Conservation (phyloP, 2,113 vertebrate genomes). For the Nothoprocta perdicaria region DNA sequence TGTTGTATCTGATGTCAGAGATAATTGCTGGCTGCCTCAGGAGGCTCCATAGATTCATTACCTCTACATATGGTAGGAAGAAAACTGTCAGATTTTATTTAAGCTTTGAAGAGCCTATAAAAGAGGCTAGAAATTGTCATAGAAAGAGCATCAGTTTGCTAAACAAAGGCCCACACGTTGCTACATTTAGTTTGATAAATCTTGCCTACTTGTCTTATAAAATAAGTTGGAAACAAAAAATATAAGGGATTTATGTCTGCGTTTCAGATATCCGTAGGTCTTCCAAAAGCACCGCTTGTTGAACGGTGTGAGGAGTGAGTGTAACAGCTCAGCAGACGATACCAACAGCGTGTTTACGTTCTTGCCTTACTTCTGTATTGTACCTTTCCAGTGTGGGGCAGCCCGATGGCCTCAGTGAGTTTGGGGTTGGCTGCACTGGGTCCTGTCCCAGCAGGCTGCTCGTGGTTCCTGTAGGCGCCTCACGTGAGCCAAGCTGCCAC, state of each 20-base stretch:
- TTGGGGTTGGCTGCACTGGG: neutral
- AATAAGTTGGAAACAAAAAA: neutral
- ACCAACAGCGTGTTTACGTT: neutral
- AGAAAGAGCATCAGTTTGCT: slow-evolving; percentile 56
- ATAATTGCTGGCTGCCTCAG: slow-evolving; percentile 60
- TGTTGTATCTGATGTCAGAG: slow-evolving; percentile 53
- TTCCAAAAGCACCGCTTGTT: neutral
- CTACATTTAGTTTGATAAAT: neutral
- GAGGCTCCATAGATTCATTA: slow-evolving; percentile 61
- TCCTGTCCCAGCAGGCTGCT: neutral
- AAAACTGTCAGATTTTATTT: slow-evolving; percentile 61
- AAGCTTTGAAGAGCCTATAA: slow-evolving; percentile 35
- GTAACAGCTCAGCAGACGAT: neutral
- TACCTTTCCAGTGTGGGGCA: neutral
- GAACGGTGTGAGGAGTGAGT: neutral
- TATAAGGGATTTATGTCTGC: neutral
- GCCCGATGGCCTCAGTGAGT: neutral
- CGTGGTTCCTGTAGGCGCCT: neutral
- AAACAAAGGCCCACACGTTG: neutral
- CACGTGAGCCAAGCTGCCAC: neutral
- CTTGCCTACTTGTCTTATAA: neutral
- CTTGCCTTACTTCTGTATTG: slow-evolving; percentile 47
- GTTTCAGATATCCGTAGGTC: neutral
- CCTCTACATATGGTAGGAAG: slow-evolving; percentile 51
- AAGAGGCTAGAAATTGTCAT: slow-evolving; percentile 7